These are phyloP conservation scores for Artibeus jamaicensis DNA, from an alignment of 2,797 vertebrate species.

Conservation along the genomic window DNA sequence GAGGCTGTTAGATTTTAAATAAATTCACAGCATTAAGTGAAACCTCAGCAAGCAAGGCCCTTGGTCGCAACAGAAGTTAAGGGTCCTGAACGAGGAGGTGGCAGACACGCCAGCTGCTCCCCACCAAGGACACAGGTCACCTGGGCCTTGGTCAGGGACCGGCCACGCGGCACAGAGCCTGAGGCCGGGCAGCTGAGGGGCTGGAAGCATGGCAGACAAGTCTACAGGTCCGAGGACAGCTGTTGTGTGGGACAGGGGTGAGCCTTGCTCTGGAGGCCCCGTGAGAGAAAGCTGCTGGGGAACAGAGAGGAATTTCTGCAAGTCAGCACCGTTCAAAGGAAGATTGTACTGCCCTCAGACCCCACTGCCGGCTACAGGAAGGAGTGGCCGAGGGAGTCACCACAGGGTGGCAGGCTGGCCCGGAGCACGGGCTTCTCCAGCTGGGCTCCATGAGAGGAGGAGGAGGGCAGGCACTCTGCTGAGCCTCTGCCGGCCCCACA, in stretches of 20 bases:
- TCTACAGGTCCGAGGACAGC: background rate
- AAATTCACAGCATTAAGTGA: background rate
- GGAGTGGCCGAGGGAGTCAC: background rate
- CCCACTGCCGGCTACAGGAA: fast-evolving
- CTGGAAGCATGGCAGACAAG: background rate
- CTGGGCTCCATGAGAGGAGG: background rate
- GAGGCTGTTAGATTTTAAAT: background rate
- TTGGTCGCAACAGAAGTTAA: background rate
- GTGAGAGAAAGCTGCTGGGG: background rate
- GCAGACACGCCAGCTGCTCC: background rate
- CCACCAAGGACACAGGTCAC: background rate
- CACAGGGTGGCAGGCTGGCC: background rate
- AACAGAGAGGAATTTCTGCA: background rate
- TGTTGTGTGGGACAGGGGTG: background rate
- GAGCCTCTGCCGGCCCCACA: fast-evolving
- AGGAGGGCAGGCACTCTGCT: fast-evolving
- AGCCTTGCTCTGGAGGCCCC: background rate
- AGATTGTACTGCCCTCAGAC: background rate
- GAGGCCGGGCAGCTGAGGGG: background rate
- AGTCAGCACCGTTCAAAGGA: background rate
- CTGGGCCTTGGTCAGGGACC: background rate
- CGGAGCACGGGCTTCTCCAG: fast-evolving
- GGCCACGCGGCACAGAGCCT: fast-evolving
- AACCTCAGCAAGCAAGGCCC: background rate
- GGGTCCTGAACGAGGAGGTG: background rate